Evolutionary conservation across 1,140 invertebrate species (phyloP).

Genomic region (Zophobas atratus): DNA sequence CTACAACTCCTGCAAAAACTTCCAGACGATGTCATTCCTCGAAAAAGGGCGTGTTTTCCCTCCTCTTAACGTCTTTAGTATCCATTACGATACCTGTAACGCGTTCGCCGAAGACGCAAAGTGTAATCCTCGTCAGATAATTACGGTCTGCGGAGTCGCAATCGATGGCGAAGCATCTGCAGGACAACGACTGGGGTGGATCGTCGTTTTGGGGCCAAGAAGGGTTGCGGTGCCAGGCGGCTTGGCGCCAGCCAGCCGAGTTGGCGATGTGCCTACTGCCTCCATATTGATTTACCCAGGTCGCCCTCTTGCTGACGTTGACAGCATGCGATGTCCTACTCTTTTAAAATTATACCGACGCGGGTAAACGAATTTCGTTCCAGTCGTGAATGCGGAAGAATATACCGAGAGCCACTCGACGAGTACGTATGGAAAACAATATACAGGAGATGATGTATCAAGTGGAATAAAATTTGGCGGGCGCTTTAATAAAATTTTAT

Average conservation of each 20-base stretch:
- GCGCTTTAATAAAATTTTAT: no score
- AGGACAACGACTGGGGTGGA: slow-evolving; percentile 30
- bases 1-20: not conserved
- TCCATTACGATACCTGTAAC: not conserved
- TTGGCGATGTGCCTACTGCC: slow-evolving; percentile 53
- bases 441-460: no score
- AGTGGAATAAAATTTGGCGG: no score
- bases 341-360: slow-evolving; percentile 10
- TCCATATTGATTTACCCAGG: slow-evolving; percentile 51
- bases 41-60: no score
- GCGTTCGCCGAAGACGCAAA: not conserved
- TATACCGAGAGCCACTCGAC: no score
- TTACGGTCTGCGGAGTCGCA: slow-evolving; percentile 21
- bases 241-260: slow-evolving; percentile 52
- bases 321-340: slow-evolving; percentile 14
- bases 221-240: slow-evolving; percentile 50
- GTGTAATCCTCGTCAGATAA: slow-evolving; percentile 25
- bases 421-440: no score
- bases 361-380: no score
- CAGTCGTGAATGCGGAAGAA: no score
- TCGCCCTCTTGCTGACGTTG: slow-evolving; percentile 41
- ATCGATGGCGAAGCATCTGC: slow-evolving; percentile 15
- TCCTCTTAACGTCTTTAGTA: not conserved
- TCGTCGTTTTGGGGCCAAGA: slow-evolving; percentile 7
- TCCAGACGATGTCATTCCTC: no score